A percentile compares a stretch with the other conserved stretches of the same genome.
These are phyloP conservation scores for Melanogrammus aeglefinus DNA, from an alignment of 2,797 vertebrate species.

Conservation along the genomic window DNA sequence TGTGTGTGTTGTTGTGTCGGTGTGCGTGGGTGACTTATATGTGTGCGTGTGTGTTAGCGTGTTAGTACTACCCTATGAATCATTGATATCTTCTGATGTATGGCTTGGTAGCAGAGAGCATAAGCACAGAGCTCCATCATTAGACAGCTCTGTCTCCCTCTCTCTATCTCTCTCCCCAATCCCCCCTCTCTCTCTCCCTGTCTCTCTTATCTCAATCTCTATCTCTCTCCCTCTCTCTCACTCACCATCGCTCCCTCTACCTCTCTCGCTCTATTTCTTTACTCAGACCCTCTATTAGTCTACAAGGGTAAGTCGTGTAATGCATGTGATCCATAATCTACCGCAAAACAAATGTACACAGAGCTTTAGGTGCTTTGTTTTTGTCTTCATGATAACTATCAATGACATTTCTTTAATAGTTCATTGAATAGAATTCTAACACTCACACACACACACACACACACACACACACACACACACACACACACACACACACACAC, in stretches of 20 bases:
- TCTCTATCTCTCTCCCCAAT: slow-evolving; percentile 21
- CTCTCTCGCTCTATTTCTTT: background rate
- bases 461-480: background rate
- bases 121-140: slow-evolving; percentile 48
- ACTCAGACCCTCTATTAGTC: background rate
- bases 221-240: background rate
- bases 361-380: slow-evolving; percentile 41
- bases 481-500: too few relatives aligned
- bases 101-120: slow-evolving; percentile 40
- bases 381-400: slow-evolving; percentile 46
- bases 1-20: slow-evolving; percentile 5
- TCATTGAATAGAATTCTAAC: slow-evolving; percentile 18
- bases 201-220: background rate
- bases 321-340: background rate
- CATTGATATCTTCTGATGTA: slow-evolving; percentile 49
- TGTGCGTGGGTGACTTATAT: slow-evolving; percentile 11
- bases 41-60: slow-evolving; percentile 3
- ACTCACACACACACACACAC: slow-evolving; percentile 19
- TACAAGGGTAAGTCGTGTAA: background rate
- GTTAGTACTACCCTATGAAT: slow-evolving; percentile 34
- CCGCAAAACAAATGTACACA: background rate
- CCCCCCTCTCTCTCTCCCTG: too few relatives aligned
- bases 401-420: slow-evolving; percentile 42
- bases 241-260: background rate
- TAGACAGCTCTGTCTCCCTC: slow-evolving; percentile 25